These are phyloP conservation scores for Urocitellus parryii DNA, from an alignment of 2,113 vertebrate genomes.

Conservation along the genomic window DNA sequence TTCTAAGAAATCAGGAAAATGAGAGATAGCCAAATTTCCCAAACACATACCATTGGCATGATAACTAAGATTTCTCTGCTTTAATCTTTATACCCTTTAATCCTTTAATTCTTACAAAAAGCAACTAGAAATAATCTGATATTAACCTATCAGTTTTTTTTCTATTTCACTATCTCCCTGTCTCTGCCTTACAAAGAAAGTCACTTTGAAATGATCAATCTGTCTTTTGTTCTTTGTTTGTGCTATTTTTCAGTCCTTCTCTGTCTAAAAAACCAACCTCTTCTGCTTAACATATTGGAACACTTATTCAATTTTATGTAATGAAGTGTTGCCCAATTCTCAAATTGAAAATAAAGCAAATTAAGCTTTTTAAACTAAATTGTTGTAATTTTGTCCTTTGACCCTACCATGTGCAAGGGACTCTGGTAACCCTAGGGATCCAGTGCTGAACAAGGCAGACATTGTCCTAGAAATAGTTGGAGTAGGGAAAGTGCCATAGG, in stretches of 20 bases:
- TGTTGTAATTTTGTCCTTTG: neutral
- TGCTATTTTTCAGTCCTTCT: neutral
- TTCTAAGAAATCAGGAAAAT: neutral
- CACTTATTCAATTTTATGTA: neutral
- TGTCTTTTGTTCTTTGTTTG: neutral
- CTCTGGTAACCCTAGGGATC: neutral
- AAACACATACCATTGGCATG: neutral
- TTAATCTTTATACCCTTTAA: neutral
- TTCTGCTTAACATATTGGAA: neutral
- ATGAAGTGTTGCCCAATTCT: neutral
- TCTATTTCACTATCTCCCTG: neutral
- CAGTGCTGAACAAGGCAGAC: neutral
- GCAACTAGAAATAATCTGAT: neutral
- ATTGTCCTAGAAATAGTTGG: neutral
- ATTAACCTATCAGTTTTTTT: neutral
- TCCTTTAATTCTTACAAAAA: neutral
- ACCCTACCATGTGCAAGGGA: neutral
- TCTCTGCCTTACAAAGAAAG: neutral
- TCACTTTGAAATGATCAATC: neutral
- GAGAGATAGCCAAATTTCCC: neutral
- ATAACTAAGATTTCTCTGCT: neutral
- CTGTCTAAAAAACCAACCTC: neutral
- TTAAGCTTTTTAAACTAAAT: neutral
- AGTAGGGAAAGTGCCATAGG: neutral
- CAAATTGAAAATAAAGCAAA: conserved; percentile 1